Evolutionary conservation across 92 coral and sea anemone genomes (phyloP).

Genomic region (Chrysogorgia sp.): DNA sequence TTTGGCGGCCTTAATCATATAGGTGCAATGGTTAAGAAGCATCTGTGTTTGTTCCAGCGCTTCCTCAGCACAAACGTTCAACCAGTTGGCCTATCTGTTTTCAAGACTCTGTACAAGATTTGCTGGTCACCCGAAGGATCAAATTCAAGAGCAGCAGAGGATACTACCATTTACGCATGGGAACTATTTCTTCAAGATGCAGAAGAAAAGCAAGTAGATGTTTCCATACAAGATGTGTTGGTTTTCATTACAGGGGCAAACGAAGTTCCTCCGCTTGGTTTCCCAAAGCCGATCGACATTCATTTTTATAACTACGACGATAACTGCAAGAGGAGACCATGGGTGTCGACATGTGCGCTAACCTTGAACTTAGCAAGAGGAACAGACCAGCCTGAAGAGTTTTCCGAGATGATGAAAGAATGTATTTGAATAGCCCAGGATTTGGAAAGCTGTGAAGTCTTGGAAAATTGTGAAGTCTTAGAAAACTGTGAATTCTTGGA

Average conservation of each 20-base stretch:
- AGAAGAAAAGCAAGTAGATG: slow-evolving; percentile 25
- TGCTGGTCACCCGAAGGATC: slow-evolving; percentile 33
- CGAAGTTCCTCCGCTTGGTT: slow-evolving; percentile 13
- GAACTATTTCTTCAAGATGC: slow-evolving; percentile 32
- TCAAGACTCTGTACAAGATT: slow-evolving; percentile 23
- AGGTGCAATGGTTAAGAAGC: slow-evolving; percentile 41
- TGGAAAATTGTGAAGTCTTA: neutral
- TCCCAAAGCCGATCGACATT: slow-evolving; percentile 25
- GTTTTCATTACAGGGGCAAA: slow-evolving; percentile 23
- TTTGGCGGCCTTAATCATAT: slow-evolving; percentile 44
- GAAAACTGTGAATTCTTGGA: too few relatives aligned
- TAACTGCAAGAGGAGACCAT: slow-evolving; percentile 27
- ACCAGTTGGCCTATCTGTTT: slow-evolving; percentile 2
- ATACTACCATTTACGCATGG: slow-evolving; percentile 17
- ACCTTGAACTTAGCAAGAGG: slow-evolving; percentile 4
- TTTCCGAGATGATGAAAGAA: slow-evolving; percentile 5
- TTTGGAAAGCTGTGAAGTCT: neutral
- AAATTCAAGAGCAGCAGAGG: slow-evolving; percentile 26
- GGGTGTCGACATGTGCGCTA: too few relatives aligned
- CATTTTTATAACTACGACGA: slow-evolving; percentile 29
- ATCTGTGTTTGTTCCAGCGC: slow-evolving; percentile 25
- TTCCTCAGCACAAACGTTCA: slow-evolving; percentile 8
- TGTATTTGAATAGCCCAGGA: neutral
- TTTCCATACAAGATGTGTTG: slow-evolving; percentile 14
- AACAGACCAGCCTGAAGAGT: slow-evolving; percentile 12